Percentiles rank a stretch among this genome's conserved stretches.
phyloP scores from a whole-genome alignment of 2,888 invertebrate species.

The Phengaris alcon region DNA sequence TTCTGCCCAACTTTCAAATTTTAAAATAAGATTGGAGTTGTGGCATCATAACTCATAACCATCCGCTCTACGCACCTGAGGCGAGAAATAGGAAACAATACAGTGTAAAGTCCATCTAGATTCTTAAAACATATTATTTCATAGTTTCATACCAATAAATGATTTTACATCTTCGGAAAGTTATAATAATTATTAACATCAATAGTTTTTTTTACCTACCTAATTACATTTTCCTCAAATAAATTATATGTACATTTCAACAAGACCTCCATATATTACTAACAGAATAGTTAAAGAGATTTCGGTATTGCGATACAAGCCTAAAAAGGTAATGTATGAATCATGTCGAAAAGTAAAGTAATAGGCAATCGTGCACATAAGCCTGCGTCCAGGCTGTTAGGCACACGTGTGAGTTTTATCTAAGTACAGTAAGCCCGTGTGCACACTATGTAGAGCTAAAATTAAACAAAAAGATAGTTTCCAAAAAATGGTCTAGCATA shows the following conservation, averaged over 20 bases:
- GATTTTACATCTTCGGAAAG: no score
- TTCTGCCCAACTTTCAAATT: no score
- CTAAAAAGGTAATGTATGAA: conserved; percentile 20
- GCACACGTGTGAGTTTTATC: conserved; percentile 10
- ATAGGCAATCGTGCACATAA: conserved; percentile 20
- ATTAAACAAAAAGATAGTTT: background rate
- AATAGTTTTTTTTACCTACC: no score
- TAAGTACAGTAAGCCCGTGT: background rate
- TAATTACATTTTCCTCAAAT: background rate
- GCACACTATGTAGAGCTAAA: background rate
- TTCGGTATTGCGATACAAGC: conserved; percentile 3
- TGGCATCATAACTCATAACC: no score
- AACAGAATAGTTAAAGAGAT: background rate
- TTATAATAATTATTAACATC: no score
- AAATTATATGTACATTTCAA: background rate
- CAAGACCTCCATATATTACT: background rate
- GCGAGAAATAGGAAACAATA: no score
- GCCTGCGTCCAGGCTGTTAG: conserved; percentile 10
- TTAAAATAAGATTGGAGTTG: no score
- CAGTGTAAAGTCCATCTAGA: no score
- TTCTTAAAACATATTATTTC: no score
- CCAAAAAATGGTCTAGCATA: background rate
- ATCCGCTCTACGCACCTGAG: no score
- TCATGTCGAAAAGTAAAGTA: conserved; percentile 22
- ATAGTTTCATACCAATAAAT: no score